Base-by-base conservation (phyloP, 2,113 vertebrate species). In the Toxotes jaculatrix region DNA sequence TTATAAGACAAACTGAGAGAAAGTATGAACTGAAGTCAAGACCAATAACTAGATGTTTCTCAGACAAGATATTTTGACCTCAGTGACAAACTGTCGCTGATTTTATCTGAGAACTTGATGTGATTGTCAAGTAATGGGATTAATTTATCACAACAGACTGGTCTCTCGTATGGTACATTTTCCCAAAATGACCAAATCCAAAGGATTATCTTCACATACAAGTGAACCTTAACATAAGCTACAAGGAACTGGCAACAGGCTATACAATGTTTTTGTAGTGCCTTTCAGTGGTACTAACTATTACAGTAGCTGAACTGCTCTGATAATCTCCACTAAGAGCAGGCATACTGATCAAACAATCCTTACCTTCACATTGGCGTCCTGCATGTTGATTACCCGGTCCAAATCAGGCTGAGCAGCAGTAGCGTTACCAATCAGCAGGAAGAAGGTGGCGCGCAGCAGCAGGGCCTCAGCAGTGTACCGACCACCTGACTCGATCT, bases 341-440 rank as follows among this genome's bases (percentile, higher is more conserved):
- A 7, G 7, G 9, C 11, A 10, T 17, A 19, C 40, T 0, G 14
- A 23, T 53, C 7, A n/a, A 21, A 23, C 7, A 9, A 11, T 4
- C 21, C 84, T 49, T 92, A 99, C 98, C 97, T 99, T 99, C 70
- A 99, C 97, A 61, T 97, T 98, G 76, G 97, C 96, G 13, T 96
- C 95, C 88, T 98, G 94, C 96, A 98, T 97, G 93, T 96, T 96
- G 93, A 99, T 98, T 84, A 99, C 98, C 74, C 96, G 95, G 93
- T 99, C 98, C 68, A 99, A 91, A 88, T 99, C 98, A 0, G 98
- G 98, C 74, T 98, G 97, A 70, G 98, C 98, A 13, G 97, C 96
- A 0, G 93, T 96, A 78, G 98, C 96, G 71, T 98, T 99, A 76
- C 98, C 98, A 59, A 99, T 99, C 84, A 99, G 96, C 86, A 99